Base-by-base conservation (phyloP, 2,888 invertebrate species). In the Synergus laeviventris region DNA sequence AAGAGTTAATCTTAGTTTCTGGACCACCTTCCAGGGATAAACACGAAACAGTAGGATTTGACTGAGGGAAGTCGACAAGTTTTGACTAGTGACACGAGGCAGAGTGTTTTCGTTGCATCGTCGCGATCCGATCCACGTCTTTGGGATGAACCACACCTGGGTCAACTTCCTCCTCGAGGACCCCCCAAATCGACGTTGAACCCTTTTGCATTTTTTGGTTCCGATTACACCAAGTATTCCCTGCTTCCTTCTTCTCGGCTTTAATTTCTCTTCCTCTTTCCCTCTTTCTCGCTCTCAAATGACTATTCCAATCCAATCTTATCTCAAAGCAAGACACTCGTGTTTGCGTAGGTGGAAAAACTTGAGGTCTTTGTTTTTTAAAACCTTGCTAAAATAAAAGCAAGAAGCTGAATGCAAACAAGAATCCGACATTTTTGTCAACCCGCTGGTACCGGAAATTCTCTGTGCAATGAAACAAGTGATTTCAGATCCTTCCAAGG, bases 161-260 rank as follows among this genome's bases (percentile, higher is more conserved):
- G 85, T 88, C 89, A 89, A 89, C 89, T 89, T 89, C 89, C 89
- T 87, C 79, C 80, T 74, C 54, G 24, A 31, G 79, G 87, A 88
- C 87, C 88, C 81, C 87, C 87, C 88, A 86, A 82, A 80, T 78
- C n/a, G 81, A 74, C 74, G 39, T 16, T 54, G 75, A 84, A 86
- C 84, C 84, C 86, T 81, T 87, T 84, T 66, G 61, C 38, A 66
- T 75, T 76, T 76, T 74, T 62, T 59, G 70, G 56, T 76, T 81
- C 80, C 79, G 74, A 76, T 81, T 80, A 77, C 77, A 45, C 59
- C 49, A 62, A 76, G 54, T 73, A 62, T 61, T 38, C 18, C 14
- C 45, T 45, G 59, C 8, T 60, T 74, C 24, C 24, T 75, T 56
- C 56, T 56, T 56, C 56, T 56, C 56, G 21, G 31, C 45, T 49